Evolutionary conservation across 2,888 invertebrate species (phyloP).

Genomic region (Xestobium rufovillosum): DNA sequence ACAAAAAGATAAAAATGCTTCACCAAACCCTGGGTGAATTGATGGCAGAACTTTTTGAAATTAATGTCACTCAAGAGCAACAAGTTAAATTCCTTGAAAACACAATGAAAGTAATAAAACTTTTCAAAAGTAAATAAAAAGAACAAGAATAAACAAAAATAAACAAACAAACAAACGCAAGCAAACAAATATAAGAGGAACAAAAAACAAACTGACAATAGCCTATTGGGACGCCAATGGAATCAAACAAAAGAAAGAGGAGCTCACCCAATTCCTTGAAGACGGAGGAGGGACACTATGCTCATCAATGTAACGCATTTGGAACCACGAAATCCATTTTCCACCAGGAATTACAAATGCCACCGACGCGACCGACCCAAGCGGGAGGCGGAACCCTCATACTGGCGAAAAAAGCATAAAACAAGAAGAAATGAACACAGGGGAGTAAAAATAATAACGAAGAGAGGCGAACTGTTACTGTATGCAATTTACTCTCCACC

Average conservation of each 20-base stretch:
- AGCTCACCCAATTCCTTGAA: constrained; percentile 1
- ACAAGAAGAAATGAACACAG: background rate
- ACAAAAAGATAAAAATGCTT: background rate
- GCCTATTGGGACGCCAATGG: constrained; percentile 9
- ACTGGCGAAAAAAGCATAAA: background rate
- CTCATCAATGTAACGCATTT: constrained; percentile 6
- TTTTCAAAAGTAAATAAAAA: background rate
- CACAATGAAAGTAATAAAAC: background rate
- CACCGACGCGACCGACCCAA: constrained; percentile 1
- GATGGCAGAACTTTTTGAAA: background rate
- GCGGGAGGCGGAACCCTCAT: constrained; percentile 6
- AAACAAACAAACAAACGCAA: background rate
- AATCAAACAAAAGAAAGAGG: constrained; percentile 1
- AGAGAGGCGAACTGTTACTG: background rate
- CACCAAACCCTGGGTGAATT: background rate
- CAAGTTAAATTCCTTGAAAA: background rate
- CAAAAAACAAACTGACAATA: background rate
- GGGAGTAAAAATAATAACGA: background rate
- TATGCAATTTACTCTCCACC: background rate
- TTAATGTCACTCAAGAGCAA: background rate
- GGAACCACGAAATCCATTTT: background rate
- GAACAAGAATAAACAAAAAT: constrained; percentile 1
- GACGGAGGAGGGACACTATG: constrained; percentile 6
- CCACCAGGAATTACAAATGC: background rate
- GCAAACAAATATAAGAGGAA: background rate